Evolutionary conservation across 1,140 invertebrate genomes (phyloP).

Genomic region (Ptiloglossa arizonensis): DNA sequence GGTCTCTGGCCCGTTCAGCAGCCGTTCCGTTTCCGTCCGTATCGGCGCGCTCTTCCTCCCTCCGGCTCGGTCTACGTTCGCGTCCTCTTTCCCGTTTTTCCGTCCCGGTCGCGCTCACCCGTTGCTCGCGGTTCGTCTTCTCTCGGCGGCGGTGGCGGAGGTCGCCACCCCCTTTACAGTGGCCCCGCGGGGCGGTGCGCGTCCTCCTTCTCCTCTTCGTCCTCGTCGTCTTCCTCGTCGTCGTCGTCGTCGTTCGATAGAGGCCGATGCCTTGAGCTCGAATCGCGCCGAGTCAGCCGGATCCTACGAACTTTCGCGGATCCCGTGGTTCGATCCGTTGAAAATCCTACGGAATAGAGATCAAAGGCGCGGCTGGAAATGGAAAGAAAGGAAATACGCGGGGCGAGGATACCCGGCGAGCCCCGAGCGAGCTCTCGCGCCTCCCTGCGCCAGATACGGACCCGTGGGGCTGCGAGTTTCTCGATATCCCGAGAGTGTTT

Average conservation of each 20-base stretch:
- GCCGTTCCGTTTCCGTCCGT: constrained; percentile 36
- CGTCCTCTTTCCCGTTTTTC: constrained; percentile 31
- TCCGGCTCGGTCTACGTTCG: background rate
- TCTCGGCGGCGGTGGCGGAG: constrained; percentile 21
- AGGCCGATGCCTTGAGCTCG: constrained; percentile 64
- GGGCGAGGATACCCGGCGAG: background rate
- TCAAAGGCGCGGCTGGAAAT: constrained; percentile 51
- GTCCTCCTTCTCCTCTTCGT: too few relatives aligned
- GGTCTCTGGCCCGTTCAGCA: constrained; percentile 14
- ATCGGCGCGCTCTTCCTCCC: constrained; percentile 2
- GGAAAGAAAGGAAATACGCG: constrained; percentile 20
- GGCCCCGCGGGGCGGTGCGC: constrained; percentile 6
- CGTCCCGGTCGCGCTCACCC: constrained; percentile 8
- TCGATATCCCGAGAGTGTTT: constrained; percentile 27
- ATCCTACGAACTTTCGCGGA: constrained; percentile 57
- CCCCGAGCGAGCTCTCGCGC: background rate
- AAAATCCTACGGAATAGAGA: constrained; percentile 57
- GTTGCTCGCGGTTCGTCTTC: constrained; percentile 12
- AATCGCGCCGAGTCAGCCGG: constrained; percentile 63
- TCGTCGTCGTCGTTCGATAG: constrained; percentile 62
- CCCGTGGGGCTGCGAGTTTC: background rate
- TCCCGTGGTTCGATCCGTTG: constrained; percentile 44
- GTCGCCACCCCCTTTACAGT: constrained; percentile 12
- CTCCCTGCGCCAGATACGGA: background rate
- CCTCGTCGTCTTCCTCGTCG: too few relatives aligned